phyloP scores from a whole-genome alignment of 2,888 invertebrate genomes.

The Vesta saturnalis region DNA sequence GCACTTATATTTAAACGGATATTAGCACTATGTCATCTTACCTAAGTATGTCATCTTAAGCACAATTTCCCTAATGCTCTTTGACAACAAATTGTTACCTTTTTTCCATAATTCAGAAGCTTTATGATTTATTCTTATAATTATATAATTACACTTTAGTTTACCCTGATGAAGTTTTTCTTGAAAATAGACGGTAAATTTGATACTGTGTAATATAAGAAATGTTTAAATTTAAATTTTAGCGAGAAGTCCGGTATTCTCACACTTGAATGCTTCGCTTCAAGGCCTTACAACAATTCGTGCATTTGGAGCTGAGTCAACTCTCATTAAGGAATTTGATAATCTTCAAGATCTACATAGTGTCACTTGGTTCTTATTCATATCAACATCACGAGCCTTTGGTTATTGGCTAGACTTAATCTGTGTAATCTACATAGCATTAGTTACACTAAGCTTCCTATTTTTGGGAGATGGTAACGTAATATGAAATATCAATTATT shows the following conservation, averaged over 20 bases:
- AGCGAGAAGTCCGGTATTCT: conserved; percentile 95
- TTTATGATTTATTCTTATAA: not conserved
- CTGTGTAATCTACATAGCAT: conserved; percentile 84
- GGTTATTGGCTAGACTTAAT: conserved; percentile 92
- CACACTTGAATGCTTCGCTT: conserved; percentile 72
- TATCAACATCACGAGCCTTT: conserved; percentile 90
- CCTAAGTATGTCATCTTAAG: too few relatives aligned
- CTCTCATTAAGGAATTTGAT: conserved; percentile 82
- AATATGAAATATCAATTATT: not conserved
- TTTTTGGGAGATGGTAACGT: conserved; percentile 51
- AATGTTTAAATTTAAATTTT: conserved; percentile 64
- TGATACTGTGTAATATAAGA: too few relatives aligned
- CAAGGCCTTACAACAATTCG: conserved; percentile 83
- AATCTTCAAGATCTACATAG: conserved; percentile 87
- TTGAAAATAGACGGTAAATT: too few relatives aligned
- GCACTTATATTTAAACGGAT: not conserved
- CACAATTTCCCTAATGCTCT: not conserved
- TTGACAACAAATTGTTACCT: not conserved
- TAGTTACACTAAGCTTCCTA: conserved; percentile 77
- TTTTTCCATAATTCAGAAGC: too few relatives aligned
- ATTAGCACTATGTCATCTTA: not conserved
- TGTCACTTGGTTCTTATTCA: conserved; percentile 91
- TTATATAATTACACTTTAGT: not conserved
- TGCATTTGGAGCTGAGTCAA: conserved; percentile 83
- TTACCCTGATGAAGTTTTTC: too few relatives aligned